phyloP scores from a whole-genome alignment of 2,113 vertebrate genomes.

The Nyctibius bracteatus region DNA sequence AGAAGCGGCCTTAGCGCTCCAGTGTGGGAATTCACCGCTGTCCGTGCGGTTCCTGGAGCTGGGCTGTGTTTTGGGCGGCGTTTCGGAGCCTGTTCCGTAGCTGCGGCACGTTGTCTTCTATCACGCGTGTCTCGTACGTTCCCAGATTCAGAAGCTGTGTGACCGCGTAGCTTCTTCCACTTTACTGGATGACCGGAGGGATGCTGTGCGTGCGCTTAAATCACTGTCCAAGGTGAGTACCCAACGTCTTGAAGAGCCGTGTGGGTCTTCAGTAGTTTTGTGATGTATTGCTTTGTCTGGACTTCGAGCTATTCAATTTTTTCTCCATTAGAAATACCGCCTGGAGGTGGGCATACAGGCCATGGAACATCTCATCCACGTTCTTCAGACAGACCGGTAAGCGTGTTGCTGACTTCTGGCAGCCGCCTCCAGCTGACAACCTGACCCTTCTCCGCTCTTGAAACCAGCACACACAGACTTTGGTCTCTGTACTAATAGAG shows the following conservation, averaged over 20 bases:
- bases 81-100: too few relatives aligned
- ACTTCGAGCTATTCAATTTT: fast-evolving
- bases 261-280: fast-evolving
- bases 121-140: neutral
- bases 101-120: neutral
- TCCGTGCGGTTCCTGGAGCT: fast-evolving
- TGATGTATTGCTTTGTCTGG: fast-evolving
- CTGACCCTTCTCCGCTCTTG: fast-evolving
- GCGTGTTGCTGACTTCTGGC: neutral
- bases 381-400: slow-evolving; percentile 95
- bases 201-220: slow-evolving; percentile 94
- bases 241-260: fast-evolving
- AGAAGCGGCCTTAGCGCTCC: too few relatives aligned
- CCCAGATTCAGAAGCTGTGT: slow-evolving; percentile 95
- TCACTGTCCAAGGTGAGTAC: slow-evolving; percentile 83
- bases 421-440: neutral
- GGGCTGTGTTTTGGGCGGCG: fast-evolving
- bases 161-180: slow-evolving; percentile 97
- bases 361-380: slow-evolving; percentile 90
- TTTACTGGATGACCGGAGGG: slow-evolving; percentile 90
- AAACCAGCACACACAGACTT: fast-evolving
- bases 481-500: fast-evolving
- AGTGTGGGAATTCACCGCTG: too few relatives aligned
- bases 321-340: slow-evolving; percentile 84
- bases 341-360: slow-evolving; percentile 93